These are phyloP conservation scores for Acleris sparsana DNA, from an alignment of 2,888 invertebrate genomes.

Conservation along the genomic window DNA sequence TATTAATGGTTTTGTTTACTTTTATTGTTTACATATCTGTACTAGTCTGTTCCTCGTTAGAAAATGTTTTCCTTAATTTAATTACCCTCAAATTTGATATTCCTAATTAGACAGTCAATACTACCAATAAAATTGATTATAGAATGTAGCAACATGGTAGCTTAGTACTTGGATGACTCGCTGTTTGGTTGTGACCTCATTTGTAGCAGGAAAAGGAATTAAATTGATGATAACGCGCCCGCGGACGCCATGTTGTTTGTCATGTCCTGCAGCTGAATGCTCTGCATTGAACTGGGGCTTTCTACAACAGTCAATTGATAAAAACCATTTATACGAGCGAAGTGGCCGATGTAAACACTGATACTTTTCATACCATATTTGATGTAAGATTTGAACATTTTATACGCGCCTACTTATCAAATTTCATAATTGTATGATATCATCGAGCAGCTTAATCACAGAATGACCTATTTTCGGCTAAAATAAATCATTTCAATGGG, in stretches of 20 bases:
- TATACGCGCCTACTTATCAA: neutral
- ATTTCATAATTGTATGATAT: neutral
- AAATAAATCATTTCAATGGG: conserved; percentile 9
- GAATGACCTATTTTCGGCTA: conserved; percentile 1
- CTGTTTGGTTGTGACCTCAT: conserved; percentile 79
- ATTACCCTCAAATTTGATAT: neutral
- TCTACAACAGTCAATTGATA: neutral
- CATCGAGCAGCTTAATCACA: conserved; percentile 2
- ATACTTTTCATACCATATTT: too few species aligned
- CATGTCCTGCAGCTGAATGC: conserved; percentile 26
- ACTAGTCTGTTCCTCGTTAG: too few species aligned
- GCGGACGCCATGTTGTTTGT: conserved; percentile 58
- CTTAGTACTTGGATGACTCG: conserved; percentile 50
- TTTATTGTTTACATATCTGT: conserved; percentile 17
- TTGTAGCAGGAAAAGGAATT: conserved; percentile 78
- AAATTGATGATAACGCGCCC: conserved; percentile 73
- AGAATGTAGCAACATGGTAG: conserved; percentile 40
- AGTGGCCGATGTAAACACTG: too few species aligned
- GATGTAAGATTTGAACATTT: too few species aligned
- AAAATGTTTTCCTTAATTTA: too few species aligned
- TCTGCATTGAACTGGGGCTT: conserved; percentile 16
- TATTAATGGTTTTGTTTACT: conserved; percentile 7
- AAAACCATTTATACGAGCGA: neutral
- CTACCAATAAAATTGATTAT: conserved; percentile 33
- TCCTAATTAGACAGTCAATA: neutral